phyloP scores from a whole-genome alignment of 1,140 invertebrate genomes.

The Frieseomelitta varia region DNA sequence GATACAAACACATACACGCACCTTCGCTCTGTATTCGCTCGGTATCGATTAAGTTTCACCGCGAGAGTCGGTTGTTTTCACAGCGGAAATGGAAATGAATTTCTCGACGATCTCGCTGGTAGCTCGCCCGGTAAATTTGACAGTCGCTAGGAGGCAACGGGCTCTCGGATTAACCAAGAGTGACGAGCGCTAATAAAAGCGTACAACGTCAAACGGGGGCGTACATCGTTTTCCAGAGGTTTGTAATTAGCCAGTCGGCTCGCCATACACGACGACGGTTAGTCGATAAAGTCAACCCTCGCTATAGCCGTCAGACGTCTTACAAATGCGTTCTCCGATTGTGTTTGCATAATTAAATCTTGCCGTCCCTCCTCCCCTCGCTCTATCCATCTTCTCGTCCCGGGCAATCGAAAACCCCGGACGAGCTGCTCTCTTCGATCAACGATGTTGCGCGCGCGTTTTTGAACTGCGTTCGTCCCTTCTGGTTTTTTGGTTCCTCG shows the following conservation, averaged over 20 bases:
- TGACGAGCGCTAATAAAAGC: not conserved
- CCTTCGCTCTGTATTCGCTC: too few relatives aligned
- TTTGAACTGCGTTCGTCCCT: too few relatives aligned
- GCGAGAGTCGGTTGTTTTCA: not conserved
- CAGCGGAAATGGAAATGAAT: constrained; percentile 9
- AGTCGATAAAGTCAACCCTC: constrained; percentile 11
- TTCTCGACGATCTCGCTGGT: not conserved
- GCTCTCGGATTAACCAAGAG: not conserved
- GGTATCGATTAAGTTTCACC: not conserved
- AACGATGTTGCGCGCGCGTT: too few relatives aligned
- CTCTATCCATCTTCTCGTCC: not conserved
- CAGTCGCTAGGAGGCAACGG: not conserved
- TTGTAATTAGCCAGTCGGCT: not conserved
- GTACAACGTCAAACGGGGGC: not conserved
- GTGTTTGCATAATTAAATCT: constrained; percentile 20
- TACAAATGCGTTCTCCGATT: not conserved
- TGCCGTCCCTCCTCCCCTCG: too few relatives aligned
- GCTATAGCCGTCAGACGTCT: not conserved
- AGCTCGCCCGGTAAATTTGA: constrained; percentile 2
- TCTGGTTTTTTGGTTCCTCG: not conserved
- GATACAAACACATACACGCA: too few relatives aligned
- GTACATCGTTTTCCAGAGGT: constrained; percentile 9
- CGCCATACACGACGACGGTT: not conserved
- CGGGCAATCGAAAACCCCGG: not conserved
- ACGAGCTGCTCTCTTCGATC: not conserved